Percentiles rank a stretch among this genome's conserved stretches.
phyloP scores from a whole-genome alignment of 2,888 invertebrate genomes.

The Acrobeloides nanus region DNA sequence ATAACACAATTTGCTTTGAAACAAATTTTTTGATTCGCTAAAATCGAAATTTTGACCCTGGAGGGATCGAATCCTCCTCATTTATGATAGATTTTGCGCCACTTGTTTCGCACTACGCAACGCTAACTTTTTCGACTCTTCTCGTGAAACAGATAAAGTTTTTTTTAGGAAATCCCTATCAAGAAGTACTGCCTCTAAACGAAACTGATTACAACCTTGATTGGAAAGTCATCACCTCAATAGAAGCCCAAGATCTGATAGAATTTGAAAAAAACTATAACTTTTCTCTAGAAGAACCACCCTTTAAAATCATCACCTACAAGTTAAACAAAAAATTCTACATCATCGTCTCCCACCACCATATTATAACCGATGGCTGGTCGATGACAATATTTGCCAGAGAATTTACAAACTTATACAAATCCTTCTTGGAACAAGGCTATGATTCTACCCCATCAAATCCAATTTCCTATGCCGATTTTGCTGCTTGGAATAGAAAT shows the following conservation, averaged over 20 bases:
- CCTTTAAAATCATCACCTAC: slow-evolving; percentile 10
- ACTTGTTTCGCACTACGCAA: too few species aligned
- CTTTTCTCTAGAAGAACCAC: slow-evolving; percentile 14
- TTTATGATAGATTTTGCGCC: too few species aligned
- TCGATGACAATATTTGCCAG: slow-evolving; percentile 46
- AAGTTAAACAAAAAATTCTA: neutral
- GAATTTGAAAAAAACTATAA: slow-evolving; percentile 13
- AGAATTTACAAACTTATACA: slow-evolving; percentile 21
- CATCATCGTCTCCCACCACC: slow-evolving; percentile 38
- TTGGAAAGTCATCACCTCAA: too few species aligned
- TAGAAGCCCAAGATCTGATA: too few species aligned
- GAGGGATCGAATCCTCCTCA: too few species aligned
- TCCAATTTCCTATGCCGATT: slow-evolving; percentile 14
- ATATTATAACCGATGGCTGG: slow-evolving; percentile 50
- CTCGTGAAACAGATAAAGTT: too few species aligned
- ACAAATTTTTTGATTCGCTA: too few species aligned
- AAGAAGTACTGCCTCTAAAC: too few species aligned
- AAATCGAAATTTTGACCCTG: too few species aligned
- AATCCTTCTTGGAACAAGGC: neutral
- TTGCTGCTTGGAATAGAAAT: slow-evolving; percentile 14
- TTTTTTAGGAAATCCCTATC: too few species aligned
- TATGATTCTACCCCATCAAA: neutral
- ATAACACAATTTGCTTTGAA: too few species aligned
- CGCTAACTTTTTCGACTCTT: too few species aligned
- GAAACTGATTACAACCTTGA: neutral